Conservation (phyloP, 1,140 invertebrate species). For the Lordiphosa mommai region DNA sequence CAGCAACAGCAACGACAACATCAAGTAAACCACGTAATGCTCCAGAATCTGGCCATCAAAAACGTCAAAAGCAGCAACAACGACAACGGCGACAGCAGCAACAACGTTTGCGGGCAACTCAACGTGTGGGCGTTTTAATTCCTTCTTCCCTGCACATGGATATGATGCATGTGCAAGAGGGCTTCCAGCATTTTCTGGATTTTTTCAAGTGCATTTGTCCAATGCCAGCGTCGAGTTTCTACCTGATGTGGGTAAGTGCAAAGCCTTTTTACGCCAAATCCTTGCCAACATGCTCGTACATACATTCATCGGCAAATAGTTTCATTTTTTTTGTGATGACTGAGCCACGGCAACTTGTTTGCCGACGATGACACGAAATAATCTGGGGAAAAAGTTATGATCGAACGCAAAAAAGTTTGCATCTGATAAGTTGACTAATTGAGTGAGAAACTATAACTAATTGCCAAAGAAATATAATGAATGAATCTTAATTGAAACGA, state of each 20-base stretch:
- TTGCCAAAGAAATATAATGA: constrained; percentile 7
- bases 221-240: constrained; percentile 70
- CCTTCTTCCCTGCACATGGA: constrained; percentile 55
- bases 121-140: constrained; percentile 66
- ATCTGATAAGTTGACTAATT: constrained; percentile 36
- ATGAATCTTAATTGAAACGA: no score
- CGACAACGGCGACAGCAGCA: constrained; percentile 19
- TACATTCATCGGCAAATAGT: not conserved
- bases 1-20: constrained; percentile 25
- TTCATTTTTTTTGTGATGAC: not conserved
- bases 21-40: constrained; percentile 3
- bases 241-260: constrained; percentile 68
- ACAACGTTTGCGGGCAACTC: constrained; percentile 13
- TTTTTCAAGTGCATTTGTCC: constrained; percentile 69
- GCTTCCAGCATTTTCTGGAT: constrained; percentile 66
- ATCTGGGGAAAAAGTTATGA: constrained; percentile 21
- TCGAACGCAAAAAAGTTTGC: constrained; percentile 4
- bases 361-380: constrained; percentile 33
- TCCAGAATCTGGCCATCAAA: constrained; percentile 2
- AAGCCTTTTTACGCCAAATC: not conserved
- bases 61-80: constrained; percentile 20
- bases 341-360: no score
- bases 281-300: not conserved
- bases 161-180: constrained; percentile 72
- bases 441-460: constrained; percentile 28